Percentiles rank a stretch among this genome's conserved stretches.
These are phyloP conservation scores for Pemphredon lugubris DNA, from an alignment of 2,888 invertebrate species.

Conservation along the genomic window DNA sequence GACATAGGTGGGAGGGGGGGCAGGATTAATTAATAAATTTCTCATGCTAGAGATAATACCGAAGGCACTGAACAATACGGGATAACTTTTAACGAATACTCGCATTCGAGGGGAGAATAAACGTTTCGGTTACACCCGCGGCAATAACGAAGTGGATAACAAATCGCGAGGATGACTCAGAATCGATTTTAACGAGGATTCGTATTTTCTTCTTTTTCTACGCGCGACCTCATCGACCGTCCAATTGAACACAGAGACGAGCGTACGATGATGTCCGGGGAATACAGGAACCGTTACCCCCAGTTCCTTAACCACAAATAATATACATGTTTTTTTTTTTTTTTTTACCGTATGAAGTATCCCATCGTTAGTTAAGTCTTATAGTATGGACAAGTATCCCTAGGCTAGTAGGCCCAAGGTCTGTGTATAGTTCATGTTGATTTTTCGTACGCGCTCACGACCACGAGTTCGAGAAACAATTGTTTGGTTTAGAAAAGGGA, in stretches of 20 bases:
- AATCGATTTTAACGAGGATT: slow-evolving; percentile 39
- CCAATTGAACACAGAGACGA: slow-evolving; percentile 70
- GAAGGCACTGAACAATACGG: too few relatives aligned
- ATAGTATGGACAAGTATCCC: slow-evolving; percentile 80
- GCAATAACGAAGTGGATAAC: slow-evolving; percentile 13
- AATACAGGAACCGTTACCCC: slow-evolving; percentile 77
- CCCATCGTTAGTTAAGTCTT: slow-evolving; percentile 80
- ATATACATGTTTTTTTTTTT: slow-evolving; percentile 78
- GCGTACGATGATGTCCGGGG: slow-evolving; percentile 73
- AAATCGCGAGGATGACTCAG: slow-evolving; percentile 17
- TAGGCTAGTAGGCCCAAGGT: slow-evolving; percentile 77
- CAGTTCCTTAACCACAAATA: slow-evolving; percentile 76
- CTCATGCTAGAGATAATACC: too few relatives aligned
- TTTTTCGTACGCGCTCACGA: slow-evolving; percentile 51
- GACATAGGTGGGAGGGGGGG: too few relatives aligned
- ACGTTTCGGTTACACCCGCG: not conserved
- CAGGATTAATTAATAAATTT: too few relatives aligned
- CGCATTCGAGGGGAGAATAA: slow-evolving; percentile 23
- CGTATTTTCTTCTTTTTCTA: not conserved
- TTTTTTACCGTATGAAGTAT: slow-evolving; percentile 78
- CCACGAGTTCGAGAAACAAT: slow-evolving; percentile 32
- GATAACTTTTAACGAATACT: slow-evolving; percentile 21
- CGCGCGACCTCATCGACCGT: slow-evolving; percentile 64
- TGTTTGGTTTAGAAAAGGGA: too few relatives aligned
- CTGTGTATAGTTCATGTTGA: slow-evolving; percentile 70